Base-by-base conservation (phyloP, 2,797 vertebrate species). In the Clarias fuscus region DNA sequence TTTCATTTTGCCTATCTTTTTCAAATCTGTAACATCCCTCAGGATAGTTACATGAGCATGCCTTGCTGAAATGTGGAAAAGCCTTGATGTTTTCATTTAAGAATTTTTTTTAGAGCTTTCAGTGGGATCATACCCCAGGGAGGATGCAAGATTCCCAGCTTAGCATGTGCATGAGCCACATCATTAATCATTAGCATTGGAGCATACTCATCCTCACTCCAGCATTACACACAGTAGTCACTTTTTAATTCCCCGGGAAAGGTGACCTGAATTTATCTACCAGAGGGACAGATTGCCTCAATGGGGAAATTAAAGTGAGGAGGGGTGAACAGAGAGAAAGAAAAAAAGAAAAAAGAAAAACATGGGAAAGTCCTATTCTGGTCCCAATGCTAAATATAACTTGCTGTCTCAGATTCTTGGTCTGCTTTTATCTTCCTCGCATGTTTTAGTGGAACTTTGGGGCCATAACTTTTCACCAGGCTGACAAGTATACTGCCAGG, bases 41-140 rank as follows among this genome's bases (percentile, higher is more conserved):
- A 84, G 86, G 88, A 85, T 81, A 79, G 81, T 76, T 87, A 80
- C 88, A 88, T 88, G 87, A 88, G 88, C 71, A 75, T 64, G 43
- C 67, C 84, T 80, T 83, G 84, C 86, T 86, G 86, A 88, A 89
- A 90, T 88, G 88, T 88, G 88, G 87, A 88, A 89, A 88, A 82
- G 56, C 40, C 70, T 88, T 87, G 87, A 89, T 88, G 87, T 88
- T 89, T 90, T 89, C 87, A 89, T 88, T 86, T 84, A 84, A 82
- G 82, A 22, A 17, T 84, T 85, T 88, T 27, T 33, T 86, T 82
- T 30, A 76, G 73, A 86, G 68, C 87, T 84, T 89, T 90, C 89
- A 88, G 56, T 86, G 85, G 67, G 82, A 84, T 84, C 58, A 70
- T 80, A 73, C 88, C 88, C 81, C 27, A 82, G 88, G 87, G 89